Base-by-base conservation (phyloP, 2,113 vertebrate genomes). In the Sinocyclocheilus maitianheensis region DNA sequence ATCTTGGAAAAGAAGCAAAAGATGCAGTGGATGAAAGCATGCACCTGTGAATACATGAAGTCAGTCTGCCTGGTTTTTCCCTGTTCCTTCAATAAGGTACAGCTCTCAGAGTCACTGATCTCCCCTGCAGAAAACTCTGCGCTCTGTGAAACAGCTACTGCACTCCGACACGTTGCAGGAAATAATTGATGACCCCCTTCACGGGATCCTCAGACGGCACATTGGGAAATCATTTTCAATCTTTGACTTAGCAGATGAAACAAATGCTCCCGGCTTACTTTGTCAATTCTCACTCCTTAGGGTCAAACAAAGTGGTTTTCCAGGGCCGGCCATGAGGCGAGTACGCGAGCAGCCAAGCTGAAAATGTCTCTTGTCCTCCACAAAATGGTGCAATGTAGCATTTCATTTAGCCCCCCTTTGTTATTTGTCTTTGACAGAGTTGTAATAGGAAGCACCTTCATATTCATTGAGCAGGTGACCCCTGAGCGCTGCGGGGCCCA, bases 151-250 rank as follows among this genome's bases (percentile, higher is more conserved):
- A 93, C 93, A 95, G 94, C 93, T 92, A 94, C 93, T 91, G 92
- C 91, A 94, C 90, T 94, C 93, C 93, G 93, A 93, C 94, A 95
- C 91, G 90, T 93, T 92, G 93, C 91, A 92, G 93, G 93, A 95
- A 93, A 95, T 95, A 95, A 95, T 95, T 94, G 95, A 95, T 95
- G 95, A 94, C 92, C 93, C 92, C 93, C 90, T 95, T 95, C 94
- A 93, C 90, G 12, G 90, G 91, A 93, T 95, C 92, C 94, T 94
- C 93, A 94, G 92, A 95, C 91, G 67, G 93, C 90, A 94, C 92
- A 91, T 92, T 94, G 93, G 94, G 93, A 96, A 95, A 96, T 95
- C 93, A 94, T 94, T 95, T 95, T 95, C 94, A 95, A 95, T 95
- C 94, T 95, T 93, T 93, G 92, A 94, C 92, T 95, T 89, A 94